Evolutionary conservation across 1,140 invertebrate genomes (phyloP).

Genomic region (Anagrus nilaparvatae): DNA sequence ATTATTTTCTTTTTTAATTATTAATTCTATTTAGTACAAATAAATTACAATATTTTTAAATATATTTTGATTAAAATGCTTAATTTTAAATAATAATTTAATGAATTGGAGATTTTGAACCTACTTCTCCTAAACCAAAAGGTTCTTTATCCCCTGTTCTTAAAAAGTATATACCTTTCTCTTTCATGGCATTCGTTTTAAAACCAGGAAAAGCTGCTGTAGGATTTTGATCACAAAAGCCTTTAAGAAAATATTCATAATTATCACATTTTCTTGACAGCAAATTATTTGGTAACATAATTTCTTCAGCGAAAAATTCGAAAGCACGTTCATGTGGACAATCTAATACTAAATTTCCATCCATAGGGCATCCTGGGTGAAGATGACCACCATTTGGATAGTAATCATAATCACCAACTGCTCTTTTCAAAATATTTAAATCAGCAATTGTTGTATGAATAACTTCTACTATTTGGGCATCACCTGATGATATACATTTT

Average conservation of each 20-base stretch:
- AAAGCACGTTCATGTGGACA: slow-evolving; percentile 5
- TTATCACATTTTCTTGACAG: not conserved
- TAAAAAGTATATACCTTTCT: not conserved
- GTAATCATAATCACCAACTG: slow-evolving; percentile 3
- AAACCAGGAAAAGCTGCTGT: not conserved
- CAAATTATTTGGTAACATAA: not conserved
- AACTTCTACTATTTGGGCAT: slow-evolving; percentile 2
- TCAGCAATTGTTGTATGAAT: slow-evolving; percentile 2
- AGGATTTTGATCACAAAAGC: not conserved
- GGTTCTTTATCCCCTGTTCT: not conserved
- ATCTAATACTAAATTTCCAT: not conserved
- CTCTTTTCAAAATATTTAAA: not conserved
- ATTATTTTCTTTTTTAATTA: too few species aligned
- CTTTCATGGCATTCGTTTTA: too few species aligned
- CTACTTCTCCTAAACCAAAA: not conserved
- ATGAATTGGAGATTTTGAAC: too few species aligned
- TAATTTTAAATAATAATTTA: too few species aligned
- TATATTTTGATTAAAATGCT: too few species aligned
- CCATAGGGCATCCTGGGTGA: slow-evolving; percentile 10
- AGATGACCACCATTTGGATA: slow-evolving; percentile 12
- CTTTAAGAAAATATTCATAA: not conserved
- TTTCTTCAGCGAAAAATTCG: slow-evolving; percentile 5
- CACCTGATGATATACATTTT: not conserved
- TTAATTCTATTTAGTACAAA: too few species aligned
- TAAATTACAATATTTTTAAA: too few species aligned